Base-by-base conservation (phyloP, 2,888 invertebrate species). In the Xestia xanthographa region DNA sequence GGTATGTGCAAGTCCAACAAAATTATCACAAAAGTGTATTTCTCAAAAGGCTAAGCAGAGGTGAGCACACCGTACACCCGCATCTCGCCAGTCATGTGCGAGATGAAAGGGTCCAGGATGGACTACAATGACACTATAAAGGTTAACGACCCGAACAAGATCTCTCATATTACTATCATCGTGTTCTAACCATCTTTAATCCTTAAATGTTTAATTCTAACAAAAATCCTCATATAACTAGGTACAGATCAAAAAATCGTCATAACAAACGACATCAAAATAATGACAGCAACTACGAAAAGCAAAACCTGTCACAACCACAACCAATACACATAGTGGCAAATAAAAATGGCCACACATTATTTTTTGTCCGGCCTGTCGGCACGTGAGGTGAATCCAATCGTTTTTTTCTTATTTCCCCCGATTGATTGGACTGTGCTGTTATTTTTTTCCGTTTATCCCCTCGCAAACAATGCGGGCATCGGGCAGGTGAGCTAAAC, bases 301-400 rank as follows among this genome's bases (percentile, higher is more conserved):
- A 89, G 82, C 80, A 83, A 87, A 89, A 87, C 86, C 84, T 85
- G 90, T 90, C 91, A 86, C 81, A 73, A 83, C 68, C 69, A 26
- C 75, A 70, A 76, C 82, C 83, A 89, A 87, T 89, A 92, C 93
- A 93, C 93, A 91, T 88, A 80, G 86, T 86, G 90, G 86, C 90
- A 91, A 90, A 92, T 90, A 92, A 93, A 94, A 93, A 90, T 90
- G 89, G 87, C 90, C 86, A 89, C 90, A 90, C 89, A 91, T 92
- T 88, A 93, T 93, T 93, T 91, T 89, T 88, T 88, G 89, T 83
- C 82, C 88, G 90, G 87, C 90, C 90, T 89, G 90, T 88, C 90
- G 90, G 92, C 89, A 94, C 95, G 95, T 95, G 95, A 94, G 94
- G 90, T 88, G 95, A 95, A 95, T 95, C 90, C 93, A 91, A 95